A percentile compares a stretch with the other conserved stretches of the same genome.
phyloP scores from a whole-genome alignment of 2,888 invertebrate genomes.

The Drosophila borealis region DNA sequence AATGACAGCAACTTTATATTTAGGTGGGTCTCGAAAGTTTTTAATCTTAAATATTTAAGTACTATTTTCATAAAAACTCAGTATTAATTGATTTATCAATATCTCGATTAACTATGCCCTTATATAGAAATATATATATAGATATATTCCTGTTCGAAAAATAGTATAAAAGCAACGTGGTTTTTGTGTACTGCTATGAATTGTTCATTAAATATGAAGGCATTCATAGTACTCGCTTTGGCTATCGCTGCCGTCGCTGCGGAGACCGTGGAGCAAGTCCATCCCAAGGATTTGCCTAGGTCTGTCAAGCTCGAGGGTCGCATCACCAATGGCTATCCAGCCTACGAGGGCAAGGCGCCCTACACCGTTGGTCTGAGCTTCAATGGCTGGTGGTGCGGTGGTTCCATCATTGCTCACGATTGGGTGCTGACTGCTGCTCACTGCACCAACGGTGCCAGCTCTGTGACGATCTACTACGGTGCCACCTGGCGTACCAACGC shows the following conservation, averaged over 20 bases:
- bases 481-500: slow-evolving; percentile 65
- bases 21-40: not conserved
- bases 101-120: not conserved
- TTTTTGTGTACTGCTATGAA: slow-evolving; percentile 1
- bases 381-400: slow-evolving; percentile 75
- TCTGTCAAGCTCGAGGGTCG: slow-evolving; percentile 27
- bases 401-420: slow-evolving; percentile 69
- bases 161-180: slow-evolving; percentile 15
- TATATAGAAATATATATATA: not conserved
- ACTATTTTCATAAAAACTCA: not conserved
- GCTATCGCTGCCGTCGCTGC: slow-evolving; percentile 28
- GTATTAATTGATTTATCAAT: slow-evolving; percentile 25
- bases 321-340: slow-evolving; percentile 75
- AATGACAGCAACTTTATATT: slow-evolving; percentile 2
- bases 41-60: not conserved
- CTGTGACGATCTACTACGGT: slow-evolving; percentile 63
- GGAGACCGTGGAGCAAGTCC: slow-evolving; percentile 26
- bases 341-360: slow-evolving; percentile 69
- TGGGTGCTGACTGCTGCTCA: slow-evolving; percentile 81
- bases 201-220: slow-evolving; percentile 25
- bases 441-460: slow-evolving; percentile 53
- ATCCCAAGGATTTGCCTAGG: slow-evolving; percentile 22
- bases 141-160: not conserved
- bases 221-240: slow-evolving; percentile 29
- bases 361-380: slow-evolving; percentile 76